phyloP scores from a whole-genome alignment of 2,113 vertebrate species.

The Hassar affinis region DNA sequence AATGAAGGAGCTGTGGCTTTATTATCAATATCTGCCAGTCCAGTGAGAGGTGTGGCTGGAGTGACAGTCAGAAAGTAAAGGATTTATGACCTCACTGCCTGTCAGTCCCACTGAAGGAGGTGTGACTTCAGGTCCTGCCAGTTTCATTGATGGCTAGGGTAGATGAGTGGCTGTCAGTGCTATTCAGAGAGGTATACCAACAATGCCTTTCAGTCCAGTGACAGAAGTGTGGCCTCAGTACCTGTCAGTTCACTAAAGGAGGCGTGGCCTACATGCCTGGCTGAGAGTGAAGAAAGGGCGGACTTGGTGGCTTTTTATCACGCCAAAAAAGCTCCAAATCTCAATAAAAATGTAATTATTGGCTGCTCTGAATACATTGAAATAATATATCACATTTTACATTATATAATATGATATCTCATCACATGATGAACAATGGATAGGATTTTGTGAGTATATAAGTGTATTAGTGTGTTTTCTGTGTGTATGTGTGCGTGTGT shows the following conservation, averaged over 20 bases:
- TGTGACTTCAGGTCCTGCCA: background rate
- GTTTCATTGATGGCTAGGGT: background rate
- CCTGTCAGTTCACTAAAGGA: background rate
- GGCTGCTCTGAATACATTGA: background rate
- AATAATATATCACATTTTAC: background rate
- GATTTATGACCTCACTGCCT: background rate
- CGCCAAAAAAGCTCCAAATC: background rate
- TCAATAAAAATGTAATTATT: background rate
- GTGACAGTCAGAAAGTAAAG: background rate
- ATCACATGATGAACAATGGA: background rate
- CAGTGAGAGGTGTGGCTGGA: background rate
- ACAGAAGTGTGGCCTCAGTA: background rate
- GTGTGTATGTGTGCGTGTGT: constrained; percentile 9
- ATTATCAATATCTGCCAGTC: background rate
- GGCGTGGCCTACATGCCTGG: background rate
- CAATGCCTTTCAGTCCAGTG: background rate
- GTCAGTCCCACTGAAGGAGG: background rate
- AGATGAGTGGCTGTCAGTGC: background rate
- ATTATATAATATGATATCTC: background rate
- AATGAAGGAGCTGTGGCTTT: background rate
- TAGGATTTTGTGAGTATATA: background rate
- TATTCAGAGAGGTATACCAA: background rate
- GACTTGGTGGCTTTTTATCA: background rate
- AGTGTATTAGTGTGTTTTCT: background rate
- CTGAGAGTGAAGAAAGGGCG: background rate